These are phyloP conservation scores for Blennius ocellaris DNA, from an alignment of 2,113 vertebrate genomes.

Conservation along the genomic window DNA sequence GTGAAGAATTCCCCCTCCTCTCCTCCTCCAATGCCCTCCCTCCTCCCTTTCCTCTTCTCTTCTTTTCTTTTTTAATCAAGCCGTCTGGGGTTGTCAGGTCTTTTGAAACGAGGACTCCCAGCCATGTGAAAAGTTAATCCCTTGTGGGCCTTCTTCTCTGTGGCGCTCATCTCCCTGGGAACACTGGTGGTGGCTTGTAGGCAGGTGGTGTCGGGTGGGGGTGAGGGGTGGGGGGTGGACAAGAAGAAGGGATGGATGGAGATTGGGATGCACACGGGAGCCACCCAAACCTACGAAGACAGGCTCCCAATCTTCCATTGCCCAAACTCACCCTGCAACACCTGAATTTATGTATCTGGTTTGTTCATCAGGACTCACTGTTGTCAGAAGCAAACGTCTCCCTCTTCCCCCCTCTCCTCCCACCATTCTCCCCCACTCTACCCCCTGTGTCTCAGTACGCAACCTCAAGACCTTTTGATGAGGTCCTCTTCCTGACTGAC, in stretches of 20 bases:
- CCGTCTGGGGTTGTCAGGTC: conserved; percentile 88
- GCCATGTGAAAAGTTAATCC: conserved; percentile 91
- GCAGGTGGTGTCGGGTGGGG: conserved; percentile 74
- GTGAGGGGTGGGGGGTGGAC: conserved; percentile 50
- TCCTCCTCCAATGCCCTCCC: conserved; percentile 68
- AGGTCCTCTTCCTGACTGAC: conserved; percentile 74
- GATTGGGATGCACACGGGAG: conserved; percentile 63
- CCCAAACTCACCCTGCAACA: conserved; percentile 49
- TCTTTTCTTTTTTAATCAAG: conserved; percentile 90
- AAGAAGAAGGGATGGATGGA: conserved; percentile 54
- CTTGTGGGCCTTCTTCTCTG: conserved; percentile 83
- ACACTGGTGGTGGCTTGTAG: conserved; percentile 80
- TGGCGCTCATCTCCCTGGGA: conserved; percentile 87
- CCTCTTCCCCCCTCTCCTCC: conserved; percentile 12
- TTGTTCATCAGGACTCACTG: neutral
- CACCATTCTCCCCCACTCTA: conserved; percentile 30
- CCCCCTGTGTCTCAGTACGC: conserved; percentile 49
- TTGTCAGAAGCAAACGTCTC: conserved; percentile 23
- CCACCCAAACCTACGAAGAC: conserved; percentile 56
- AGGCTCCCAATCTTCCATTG: conserved; percentile 39
- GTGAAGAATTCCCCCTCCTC: conserved; percentile 83
- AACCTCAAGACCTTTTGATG: conserved; percentile 77
- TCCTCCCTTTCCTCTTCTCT: conserved; percentile 73
- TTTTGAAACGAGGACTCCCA: conserved; percentile 87
- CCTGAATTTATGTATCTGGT: neutral